Conservation (phyloP, 2,888 invertebrate genomes). For the Toxonevra muliebris region DNA sequence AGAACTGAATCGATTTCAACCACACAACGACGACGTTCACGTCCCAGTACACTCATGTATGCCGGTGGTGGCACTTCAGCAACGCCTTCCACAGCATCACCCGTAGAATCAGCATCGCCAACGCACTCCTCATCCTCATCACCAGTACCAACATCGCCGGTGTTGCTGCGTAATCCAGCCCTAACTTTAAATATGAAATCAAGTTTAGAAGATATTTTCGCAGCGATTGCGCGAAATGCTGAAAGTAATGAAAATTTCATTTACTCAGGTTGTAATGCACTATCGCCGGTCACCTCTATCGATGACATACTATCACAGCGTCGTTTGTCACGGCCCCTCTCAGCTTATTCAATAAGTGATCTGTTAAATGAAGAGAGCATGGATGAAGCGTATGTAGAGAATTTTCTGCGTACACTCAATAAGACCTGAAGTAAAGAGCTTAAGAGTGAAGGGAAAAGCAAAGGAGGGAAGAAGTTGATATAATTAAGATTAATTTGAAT, state of each 20-base stretch:
- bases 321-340: constrained; percentile 59
- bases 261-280: constrained; percentile 44
- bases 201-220: constrained; percentile 61
- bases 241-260: constrained; percentile 44
- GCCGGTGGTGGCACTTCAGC: constrained; percentile 49
- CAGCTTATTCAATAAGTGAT: constrained; percentile 64
- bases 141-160: constrained; percentile 47
- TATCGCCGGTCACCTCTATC: constrained; percentile 59
- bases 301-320: constrained; percentile 63
- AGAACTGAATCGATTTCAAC: constrained; percentile 41
- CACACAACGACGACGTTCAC: constrained; percentile 40
- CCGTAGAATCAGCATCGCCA: constrained; percentile 37
- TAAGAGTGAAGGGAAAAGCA: not conserved
- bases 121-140: constrained; percentile 43
- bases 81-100: constrained; percentile 56
- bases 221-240: constrained; percentile 59
- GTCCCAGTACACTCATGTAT: constrained; percentile 31
- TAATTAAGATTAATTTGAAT: not conserved
- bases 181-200: constrained; percentile 53
- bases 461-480: not conserved
- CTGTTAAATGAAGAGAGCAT: constrained; percentile 56
- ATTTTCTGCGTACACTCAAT: constrained; percentile 43
- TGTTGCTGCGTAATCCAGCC: constrained; percentile 46
- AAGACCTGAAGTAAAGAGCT: constrained; percentile 33
- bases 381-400: constrained; percentile 52